Base-by-base conservation (phyloP, 1,140 invertebrate genomes). In the Popillia japonica region DNA sequence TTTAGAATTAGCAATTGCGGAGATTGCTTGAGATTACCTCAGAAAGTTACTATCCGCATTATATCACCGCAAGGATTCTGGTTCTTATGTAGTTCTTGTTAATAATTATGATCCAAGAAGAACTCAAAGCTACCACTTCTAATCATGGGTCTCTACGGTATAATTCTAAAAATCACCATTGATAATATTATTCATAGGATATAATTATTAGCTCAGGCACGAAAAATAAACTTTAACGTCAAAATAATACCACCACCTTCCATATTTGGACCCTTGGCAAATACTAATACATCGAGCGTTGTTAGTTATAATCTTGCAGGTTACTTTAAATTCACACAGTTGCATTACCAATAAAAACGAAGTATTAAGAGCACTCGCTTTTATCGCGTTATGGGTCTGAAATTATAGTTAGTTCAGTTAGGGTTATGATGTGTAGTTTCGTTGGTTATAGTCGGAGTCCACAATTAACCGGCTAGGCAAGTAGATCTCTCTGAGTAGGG, bases 271-370 rank as follows among this genome's bases (percentile, higher is more conserved):
- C 48, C 0, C 17, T n/a, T 55, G 48, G 17, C 6, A 55, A 55
- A 17, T 17, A 17, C 14, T 17, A 55, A 55, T 17, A 55, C 17
- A 6, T 14, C 48, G 17, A 55, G 14, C 48, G 9, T 55, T n/a
- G 6, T 17, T 17, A 55, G 48, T 17, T n/a, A 55, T 17, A 17
- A 17, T 55, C 48, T 17, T 55, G 17, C 11, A n/a, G 6, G 11
- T 55, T 55, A 55, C 48, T 55, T 55, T 55, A 55, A 55, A 55
- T 55, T 55, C n/a, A 55, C n/a, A 55, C 6, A 55, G 48, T 17
- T 17, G 48, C 48, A n/a, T 17, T 55, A 7, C 11, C 48, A 14
- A 55, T 55, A 55, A 55, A 55, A 55, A 55, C 17, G 14, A 17
- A 44, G 48, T 17, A 55, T 55, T 55, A 55, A 55, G 48, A 55